Percentiles rank a stretch among this genome's conserved stretches.
Evolutionary conservation across 2,888 invertebrate genomes (phyloP).

Genomic region (Spialia ferax): DNA sequence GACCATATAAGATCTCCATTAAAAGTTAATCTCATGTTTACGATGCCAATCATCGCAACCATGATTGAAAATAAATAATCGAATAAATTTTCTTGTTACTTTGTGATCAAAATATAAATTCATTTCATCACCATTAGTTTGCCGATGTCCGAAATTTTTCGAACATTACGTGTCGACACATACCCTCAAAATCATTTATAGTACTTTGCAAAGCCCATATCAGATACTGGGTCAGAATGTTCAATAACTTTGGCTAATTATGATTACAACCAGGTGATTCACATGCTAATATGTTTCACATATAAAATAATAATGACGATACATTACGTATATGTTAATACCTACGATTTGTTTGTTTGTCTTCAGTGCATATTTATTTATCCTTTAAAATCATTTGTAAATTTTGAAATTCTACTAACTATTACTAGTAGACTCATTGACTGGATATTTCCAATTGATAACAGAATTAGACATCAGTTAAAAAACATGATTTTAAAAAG

Average conservation of each 20-base stretch:
- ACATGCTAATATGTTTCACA: slow-evolving; percentile 18
- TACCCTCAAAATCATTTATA: slow-evolving; percentile 1
- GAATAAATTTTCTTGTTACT: neutral
- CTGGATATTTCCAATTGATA: too few species aligned
- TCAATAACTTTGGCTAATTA: slow-evolving; percentile 26
- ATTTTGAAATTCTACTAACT: too few species aligned
- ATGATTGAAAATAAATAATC: neutral
- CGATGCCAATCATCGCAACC: neutral
- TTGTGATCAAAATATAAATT: slow-evolving; percentile 2
- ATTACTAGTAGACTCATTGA: too few species aligned
- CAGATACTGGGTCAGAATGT: slow-evolving; percentile 17
- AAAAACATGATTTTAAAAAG: too few species aligned
- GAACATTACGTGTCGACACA: slow-evolving; percentile 8
- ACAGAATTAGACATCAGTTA: too few species aligned
- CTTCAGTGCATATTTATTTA: too few species aligned
- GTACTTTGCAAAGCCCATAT: slow-evolving; percentile 9
- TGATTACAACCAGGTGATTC: slow-evolving; percentile 15
- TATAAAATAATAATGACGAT: too few species aligned
- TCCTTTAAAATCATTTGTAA: too few species aligned
- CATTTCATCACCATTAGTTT: slow-evolving; percentile 9
- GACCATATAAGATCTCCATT: too few species aligned
- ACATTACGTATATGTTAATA: too few species aligned
- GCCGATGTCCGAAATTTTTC: neutral
- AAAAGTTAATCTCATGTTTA: too few species aligned
- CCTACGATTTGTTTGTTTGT: too few species aligned